Base-by-base conservation (phyloP, 2,888 invertebrate species). In the Amorpha juglandis region DNA sequence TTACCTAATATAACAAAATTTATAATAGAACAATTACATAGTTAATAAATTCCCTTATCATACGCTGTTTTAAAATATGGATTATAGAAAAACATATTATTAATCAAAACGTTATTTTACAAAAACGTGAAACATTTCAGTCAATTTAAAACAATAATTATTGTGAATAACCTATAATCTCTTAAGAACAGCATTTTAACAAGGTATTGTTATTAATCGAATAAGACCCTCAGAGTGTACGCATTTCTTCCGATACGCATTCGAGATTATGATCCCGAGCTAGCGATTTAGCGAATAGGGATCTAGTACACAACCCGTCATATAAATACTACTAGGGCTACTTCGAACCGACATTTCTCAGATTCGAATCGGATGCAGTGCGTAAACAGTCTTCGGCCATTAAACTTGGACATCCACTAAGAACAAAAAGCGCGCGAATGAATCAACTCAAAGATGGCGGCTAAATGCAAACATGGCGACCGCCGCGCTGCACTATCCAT, bases 371-470 rank as follows among this genome's bases (percentile, higher is more conserved):
- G 27, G 27, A 27, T 27, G 27, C 4, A 1, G 27, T 27, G 27
- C 27, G 27, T 27, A 27, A 27, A 27, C 27, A 27, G 2, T 27
- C 27, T 55, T 16, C 9, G 38, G 55, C 35, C 55, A 19, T 38
- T 55, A 35, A 38, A 38, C 38, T 38, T 16, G 33, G 7, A n/a
- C 55, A 16, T 67, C 63, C 55, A 63, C 52, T 47, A 45, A 16
- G 65, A 67, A 67, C 69, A 62, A 64, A 66, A 70, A 66, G 69
- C 12, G 1, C 9, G 73, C 71, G 73, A 70, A 68, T 83, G 79
- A 79, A 76, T 81, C 82, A 83, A 47, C 53, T 52, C 70, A 72
- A 80, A 80, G 68, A 81, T 80, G 81, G 79, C 80, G 74, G 64
- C 66, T 70, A 68, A 52, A 33, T 33, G 48, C 66, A 76, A 81